phyloP scores from a whole-genome alignment of 2,113 vertebrate species.

The Nerophis lumbriciformis region DNA sequence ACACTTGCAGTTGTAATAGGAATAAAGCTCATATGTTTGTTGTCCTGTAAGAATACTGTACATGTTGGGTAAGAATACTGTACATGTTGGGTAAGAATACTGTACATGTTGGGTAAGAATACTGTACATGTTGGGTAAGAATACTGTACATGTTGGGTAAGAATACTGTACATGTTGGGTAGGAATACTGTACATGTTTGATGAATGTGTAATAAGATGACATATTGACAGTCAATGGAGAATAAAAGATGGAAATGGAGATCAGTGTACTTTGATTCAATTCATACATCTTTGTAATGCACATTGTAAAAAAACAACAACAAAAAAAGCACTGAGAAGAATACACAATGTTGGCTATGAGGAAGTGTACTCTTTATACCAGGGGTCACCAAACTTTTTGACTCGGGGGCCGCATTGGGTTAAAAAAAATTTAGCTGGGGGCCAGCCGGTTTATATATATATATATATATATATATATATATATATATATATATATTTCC shows the following conservation, averaged over 20 bases:
- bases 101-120: conserved; percentile 30
- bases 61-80: conserved; percentile 42
- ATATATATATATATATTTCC: no score
- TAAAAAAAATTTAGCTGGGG: no score
- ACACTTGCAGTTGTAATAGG: conserved; percentile 44
- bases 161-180: conserved; percentile 52
- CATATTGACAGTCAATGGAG: conserved; percentile 61
- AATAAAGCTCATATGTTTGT: conserved; percentile 37
- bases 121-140: conserved; percentile 61
- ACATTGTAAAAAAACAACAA: no score
- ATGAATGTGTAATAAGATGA: conserved; percentile 65
- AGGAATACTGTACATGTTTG: conserved; percentile 40
- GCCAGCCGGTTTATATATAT: no score
- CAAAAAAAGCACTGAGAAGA: no score
- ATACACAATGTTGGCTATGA: no score
- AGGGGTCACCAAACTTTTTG: no score
- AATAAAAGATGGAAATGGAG: conserved; percentile 14
- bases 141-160: conserved; percentile 58
- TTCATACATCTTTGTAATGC: no score
- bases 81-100: conserved; percentile 43
- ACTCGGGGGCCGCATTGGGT: no score
- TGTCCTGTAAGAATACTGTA: conserved; percentile 61
- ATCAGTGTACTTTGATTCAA: no score
- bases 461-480: no score
- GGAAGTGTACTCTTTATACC: no score